Percentiles rank a stretch among this genome's conserved stretches.
phyloP scores from a whole-genome alignment of 2,797 vertebrate genomes.

The Poeciliopsis infans region DNA sequence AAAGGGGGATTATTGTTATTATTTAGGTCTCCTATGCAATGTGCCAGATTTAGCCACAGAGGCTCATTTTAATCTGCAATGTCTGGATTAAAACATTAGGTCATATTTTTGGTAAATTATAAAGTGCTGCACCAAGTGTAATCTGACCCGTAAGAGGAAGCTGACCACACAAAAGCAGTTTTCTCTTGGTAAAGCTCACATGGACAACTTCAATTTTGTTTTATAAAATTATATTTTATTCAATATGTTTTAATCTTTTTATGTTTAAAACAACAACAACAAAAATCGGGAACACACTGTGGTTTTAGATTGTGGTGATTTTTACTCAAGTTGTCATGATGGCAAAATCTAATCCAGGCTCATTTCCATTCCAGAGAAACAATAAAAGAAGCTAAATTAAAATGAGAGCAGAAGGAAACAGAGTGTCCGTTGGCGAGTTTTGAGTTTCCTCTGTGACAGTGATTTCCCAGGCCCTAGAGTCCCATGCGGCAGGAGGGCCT shows the following conservation, averaged over 20 bases:
- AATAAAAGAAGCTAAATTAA: constrained; percentile 20
- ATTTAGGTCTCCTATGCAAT: neutral
- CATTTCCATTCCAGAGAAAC: neutral
- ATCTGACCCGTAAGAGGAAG: neutral
- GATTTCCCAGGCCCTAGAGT: constrained; percentile 73
- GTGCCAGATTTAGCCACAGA: neutral
- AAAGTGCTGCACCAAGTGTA: neutral
- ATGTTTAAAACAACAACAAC: neutral
- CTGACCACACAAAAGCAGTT: neutral
- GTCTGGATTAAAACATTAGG: neutral
- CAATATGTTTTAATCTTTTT: neutral
- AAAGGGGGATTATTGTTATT: neutral
- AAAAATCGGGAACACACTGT: neutral
- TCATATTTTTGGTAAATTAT: neutral
- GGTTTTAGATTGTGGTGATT: neutral
- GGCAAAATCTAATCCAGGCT: neutral
- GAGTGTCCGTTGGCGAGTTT: constrained; percentile 14
- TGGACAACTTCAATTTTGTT: neutral
- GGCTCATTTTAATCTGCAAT: neutral
- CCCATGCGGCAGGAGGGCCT: constrained; percentile 64
- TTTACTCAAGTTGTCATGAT: neutral
- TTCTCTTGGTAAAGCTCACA: neutral
- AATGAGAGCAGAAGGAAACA: constrained; percentile 12
- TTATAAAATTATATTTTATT: neutral
- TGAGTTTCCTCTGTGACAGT: constrained; percentile 62